Conservation (phyloP, 1,140 invertebrate species). For the Apis cerana region DNA sequence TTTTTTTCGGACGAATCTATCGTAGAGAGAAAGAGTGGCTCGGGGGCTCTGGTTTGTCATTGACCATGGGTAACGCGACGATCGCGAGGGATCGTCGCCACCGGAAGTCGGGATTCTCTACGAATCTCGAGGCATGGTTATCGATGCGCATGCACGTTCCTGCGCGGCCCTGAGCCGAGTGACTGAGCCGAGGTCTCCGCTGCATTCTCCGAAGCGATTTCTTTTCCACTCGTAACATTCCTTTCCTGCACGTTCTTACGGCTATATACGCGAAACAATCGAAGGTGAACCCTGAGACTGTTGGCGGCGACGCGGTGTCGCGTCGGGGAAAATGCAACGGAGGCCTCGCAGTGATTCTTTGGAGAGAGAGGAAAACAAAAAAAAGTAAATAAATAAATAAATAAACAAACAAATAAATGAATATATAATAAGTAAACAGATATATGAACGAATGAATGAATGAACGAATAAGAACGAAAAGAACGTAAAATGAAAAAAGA, state of each 20-base stretch:
- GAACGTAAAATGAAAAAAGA: background rate
- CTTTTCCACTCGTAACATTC: background rate
- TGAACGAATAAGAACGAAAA: background rate
- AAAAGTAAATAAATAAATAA: background rate
- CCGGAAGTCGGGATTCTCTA: slow-evolving; percentile 38
- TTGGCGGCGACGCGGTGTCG: background rate
- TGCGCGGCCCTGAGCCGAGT: slow-evolving; percentile 57
- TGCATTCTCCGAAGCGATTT: slow-evolving; percentile 13
- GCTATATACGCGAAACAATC: background rate
- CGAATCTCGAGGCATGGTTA: slow-evolving; percentile 24
- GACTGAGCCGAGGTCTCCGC: slow-evolving; percentile 23
- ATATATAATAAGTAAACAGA: too few species aligned
- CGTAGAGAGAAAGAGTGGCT: slow-evolving; percentile 72
- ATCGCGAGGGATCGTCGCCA: slow-evolving; percentile 44
- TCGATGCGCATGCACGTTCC: slow-evolving; percentile 59
- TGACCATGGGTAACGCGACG: slow-evolving; percentile 76
- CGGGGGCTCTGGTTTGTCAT: slow-evolving; percentile 82
- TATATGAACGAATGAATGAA: too few species aligned
- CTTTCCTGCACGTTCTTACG: background rate
- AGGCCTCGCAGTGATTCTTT: background rate
- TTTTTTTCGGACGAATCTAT: slow-evolving; percentile 7
- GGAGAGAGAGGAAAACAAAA: background rate
- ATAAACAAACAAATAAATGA: too few species aligned
- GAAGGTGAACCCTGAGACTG: background rate
- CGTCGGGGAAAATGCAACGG: slow-evolving; percentile 25